Evolutionary conservation across 2,888 invertebrate genomes (phyloP).

Genomic region (Tubiluchus corallicola): DNA sequence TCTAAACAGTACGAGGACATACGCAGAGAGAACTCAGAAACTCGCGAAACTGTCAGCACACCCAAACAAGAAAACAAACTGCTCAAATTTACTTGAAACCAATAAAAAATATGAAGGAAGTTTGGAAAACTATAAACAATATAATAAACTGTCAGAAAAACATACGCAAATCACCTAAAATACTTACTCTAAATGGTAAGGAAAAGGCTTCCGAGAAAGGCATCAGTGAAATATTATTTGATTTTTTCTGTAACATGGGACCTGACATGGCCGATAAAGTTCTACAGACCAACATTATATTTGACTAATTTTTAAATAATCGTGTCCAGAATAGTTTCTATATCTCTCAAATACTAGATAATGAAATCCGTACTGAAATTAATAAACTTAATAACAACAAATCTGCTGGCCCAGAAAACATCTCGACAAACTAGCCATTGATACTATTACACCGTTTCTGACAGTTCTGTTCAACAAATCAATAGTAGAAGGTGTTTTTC

Average conservation of each 20-base stretch:
- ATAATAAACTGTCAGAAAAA: too few relatives aligned
- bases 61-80: slow-evolving; percentile 3
- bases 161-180: too few relatives aligned
- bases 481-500: not conserved
- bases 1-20: too few relatives aligned
- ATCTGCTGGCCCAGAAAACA: not conserved
- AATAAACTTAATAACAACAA: not conserved
- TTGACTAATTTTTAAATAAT: not conserved
- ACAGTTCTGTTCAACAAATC: too few relatives aligned
- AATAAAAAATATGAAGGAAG: not conserved
- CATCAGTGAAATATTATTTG: not conserved
- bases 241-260: not conserved
- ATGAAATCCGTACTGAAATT: not conserved
- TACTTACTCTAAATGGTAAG: too few relatives aligned
- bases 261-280: not conserved
- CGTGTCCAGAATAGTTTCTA: not conserved
- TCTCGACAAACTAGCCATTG: not conserved
- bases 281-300: not conserved
- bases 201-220: too few relatives aligned
- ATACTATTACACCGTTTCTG: too few relatives aligned
- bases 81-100: not conserved
- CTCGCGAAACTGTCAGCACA: too few relatives aligned
- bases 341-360: not conserved
- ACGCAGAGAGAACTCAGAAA: too few relatives aligned
- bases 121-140: too few relatives aligned